Conservation (phyloP, 2,888 invertebrate species). For the Lordiphosa fenestrarum region DNA sequence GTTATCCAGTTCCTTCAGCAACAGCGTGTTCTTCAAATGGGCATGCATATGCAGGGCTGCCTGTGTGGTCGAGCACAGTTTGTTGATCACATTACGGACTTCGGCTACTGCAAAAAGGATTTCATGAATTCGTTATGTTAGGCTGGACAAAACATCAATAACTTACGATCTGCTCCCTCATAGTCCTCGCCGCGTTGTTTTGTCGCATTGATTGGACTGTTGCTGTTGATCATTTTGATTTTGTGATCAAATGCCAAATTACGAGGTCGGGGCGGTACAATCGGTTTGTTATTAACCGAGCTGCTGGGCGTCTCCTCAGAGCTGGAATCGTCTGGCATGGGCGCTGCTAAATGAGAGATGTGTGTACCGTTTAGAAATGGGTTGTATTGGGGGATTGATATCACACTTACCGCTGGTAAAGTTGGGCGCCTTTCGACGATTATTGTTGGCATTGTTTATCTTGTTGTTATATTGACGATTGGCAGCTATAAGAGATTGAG, state of each 20-base stretch:
- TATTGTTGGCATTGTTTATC: constrained; percentile 79
- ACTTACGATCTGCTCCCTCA: constrained; percentile 76
- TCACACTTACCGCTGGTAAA: constrained; percentile 84
- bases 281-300: constrained; percentile 81
- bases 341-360: constrained; percentile 38
- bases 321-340: constrained; percentile 88
- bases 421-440: constrained; percentile 83
- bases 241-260: constrained; percentile 85
- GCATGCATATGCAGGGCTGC: constrained; percentile 80
- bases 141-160: background rate
- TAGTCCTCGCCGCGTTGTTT: constrained; percentile 75
- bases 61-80: constrained; percentile 80
- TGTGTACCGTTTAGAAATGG: too few relatives aligned
- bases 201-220: constrained; percentile 59
- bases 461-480: constrained; percentile 77
- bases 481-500: constrained; percentile 55
- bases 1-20: constrained; percentile 80
- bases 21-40: constrained; percentile 78
- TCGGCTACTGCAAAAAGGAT: constrained; percentile 82
- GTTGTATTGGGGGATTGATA: background rate
- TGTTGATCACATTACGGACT: constrained; percentile 84
- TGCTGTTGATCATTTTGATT: constrained; percentile 66
- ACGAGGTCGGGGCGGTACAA: constrained; percentile 85
- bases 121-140: background rate
- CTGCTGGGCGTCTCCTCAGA: constrained; percentile 84